Conservation (phyloP, 2,797 vertebrate species). For the Protosalanx chinensis region DNA sequence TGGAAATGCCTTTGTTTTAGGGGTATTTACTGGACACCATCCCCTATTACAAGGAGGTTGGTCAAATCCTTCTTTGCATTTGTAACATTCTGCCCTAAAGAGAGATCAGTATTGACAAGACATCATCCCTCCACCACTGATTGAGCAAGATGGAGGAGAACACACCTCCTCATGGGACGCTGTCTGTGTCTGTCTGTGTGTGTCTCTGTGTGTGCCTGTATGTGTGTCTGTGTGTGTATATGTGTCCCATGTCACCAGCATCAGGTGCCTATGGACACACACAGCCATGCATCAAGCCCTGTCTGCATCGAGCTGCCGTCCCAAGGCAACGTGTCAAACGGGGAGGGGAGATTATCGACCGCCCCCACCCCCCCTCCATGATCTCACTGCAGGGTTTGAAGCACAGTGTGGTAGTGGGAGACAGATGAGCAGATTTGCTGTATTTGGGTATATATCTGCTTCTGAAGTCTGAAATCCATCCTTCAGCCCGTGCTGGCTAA, state of each 20-base stretch:
- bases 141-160: constrained; percentile 9
- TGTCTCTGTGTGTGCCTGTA: not conserved
- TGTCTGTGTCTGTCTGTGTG: not conserved
- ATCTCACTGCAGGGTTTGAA: too few species aligned
- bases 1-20: constrained; percentile 21
- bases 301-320: constrained; percentile 47
- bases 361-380: too few species aligned
- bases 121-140: not conserved
- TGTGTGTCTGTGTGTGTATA: not conserved
- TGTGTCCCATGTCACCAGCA: constrained; percentile 32
- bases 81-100: constrained; percentile 14
- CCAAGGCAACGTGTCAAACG: constrained; percentile 44
- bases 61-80: not conserved
- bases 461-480: too few species aligned
- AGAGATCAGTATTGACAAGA: not conserved
- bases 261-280: constrained; percentile 36
- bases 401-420: too few species aligned
- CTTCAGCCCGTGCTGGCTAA: too few species aligned
- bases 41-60: constrained; percentile 5
- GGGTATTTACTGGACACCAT: constrained; percentile 12
- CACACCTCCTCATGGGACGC: constrained; percentile 18
- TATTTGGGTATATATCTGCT: too few species aligned
- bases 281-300: constrained; percentile 44
- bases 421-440: too few species aligned
- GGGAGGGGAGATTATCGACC: not conserved